Evolutionary conservation across 2,113 vertebrate genomes (phyloP), one percentile per base, ranked within the genome.

Genomic region (Butorides virescens): DNA sequence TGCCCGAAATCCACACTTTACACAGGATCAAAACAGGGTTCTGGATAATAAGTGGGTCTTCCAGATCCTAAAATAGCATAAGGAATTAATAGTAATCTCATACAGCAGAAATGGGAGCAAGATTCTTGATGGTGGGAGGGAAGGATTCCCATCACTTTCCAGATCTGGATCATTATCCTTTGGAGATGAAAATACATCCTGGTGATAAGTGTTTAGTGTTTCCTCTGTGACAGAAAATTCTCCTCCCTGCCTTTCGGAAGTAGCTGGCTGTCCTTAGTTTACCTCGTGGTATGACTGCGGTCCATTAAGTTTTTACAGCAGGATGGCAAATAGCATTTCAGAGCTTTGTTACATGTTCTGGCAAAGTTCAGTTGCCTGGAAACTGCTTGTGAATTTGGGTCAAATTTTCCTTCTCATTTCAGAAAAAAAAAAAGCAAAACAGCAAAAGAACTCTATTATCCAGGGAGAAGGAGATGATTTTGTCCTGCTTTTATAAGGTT

Each of bases 321-420:
- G 73, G 29, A 71, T 70, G 36, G 86, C 70, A 78, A 18, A 22
- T 5, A 65, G 70, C 81, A 65, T 91, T 75, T 91, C 90, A 82
- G 87, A 87, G 62, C 74, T 92, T 66, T 1, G 0, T 87, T 90
- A 68, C 47, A 10, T 34, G 26, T 68, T 76, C 89, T 79, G 94
- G 87, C 70, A 91, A 95, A 95, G 81, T 90, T 86, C 95, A 92
- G 78, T 96, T 93, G 85, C 93, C 90, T 92, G 93, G 93, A 94
- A 94, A 92, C 85, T 93, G 77, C 74, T 50, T 79, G 53, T 77
- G 88, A 92, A 97, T 96, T 96, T 95, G 93, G 78, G 93, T 95
- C 95, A 95, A 79, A 92, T 93, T 90, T 96, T 93, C 88, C 78
- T 93, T 96, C 71, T 92, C 88, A n/a, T 94, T 96, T 96, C 92